Conservation (phyloP, 2,888 invertebrate genomes). For the Mimumesa dahlbomi region DNA sequence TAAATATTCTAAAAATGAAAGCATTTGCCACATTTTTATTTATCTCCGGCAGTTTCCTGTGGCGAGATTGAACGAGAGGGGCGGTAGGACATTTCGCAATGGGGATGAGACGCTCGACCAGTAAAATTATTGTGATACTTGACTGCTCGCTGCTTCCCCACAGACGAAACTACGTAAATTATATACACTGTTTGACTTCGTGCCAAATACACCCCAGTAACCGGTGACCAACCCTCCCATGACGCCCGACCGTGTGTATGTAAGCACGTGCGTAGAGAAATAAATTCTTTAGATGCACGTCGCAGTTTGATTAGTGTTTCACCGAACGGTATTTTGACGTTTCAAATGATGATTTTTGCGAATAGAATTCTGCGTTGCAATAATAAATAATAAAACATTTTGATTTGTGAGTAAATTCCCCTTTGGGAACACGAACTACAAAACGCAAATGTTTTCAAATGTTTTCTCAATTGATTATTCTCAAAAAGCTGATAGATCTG, state of each 20-base stretch:
- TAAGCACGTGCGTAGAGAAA: constrained; percentile 47
- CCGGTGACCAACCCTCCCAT: constrained; percentile 54
- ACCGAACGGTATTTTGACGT: no score
- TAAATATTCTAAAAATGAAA: no score
- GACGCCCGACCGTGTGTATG: neutral
- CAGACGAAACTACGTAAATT: constrained; percentile 76
- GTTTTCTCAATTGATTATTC: no score
- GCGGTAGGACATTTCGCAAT: neutral
- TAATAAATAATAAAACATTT: constrained; percentile 56
- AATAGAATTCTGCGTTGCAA: constrained; percentile 14
- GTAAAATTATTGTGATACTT: constrained; percentile 64
- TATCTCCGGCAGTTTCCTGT: no score
- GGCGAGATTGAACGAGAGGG: neutral
- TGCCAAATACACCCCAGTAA: constrained; percentile 74
- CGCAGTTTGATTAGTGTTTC: neutral
- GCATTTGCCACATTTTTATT: no score
- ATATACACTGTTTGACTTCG: constrained; percentile 77
- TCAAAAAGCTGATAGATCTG: no score
- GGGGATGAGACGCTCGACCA: constrained; percentile 1
- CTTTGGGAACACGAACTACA: no score
- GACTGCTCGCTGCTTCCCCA: constrained; percentile 42
- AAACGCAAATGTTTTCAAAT: no score
- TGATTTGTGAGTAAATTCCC: no score
- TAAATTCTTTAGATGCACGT: constrained; percentile 69
- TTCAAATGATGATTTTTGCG: no score